phyloP scores from a whole-genome alignment of 2,888 invertebrate genomes.

The Spialia ferax region DNA sequence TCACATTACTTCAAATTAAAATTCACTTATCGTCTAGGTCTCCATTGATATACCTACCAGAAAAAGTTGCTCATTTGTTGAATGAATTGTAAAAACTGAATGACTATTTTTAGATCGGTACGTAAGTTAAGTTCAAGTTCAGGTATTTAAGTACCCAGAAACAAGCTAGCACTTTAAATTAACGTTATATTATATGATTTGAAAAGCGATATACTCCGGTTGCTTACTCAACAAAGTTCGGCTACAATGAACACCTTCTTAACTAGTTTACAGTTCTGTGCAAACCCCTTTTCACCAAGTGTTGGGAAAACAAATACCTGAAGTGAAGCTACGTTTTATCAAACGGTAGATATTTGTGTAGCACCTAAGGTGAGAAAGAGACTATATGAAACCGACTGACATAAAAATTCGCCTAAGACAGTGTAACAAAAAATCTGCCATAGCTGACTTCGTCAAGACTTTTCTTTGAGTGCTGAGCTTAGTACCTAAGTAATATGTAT shows the following conservation, averaged over 20 bases:
- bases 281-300: background rate
- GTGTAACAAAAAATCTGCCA: background rate
- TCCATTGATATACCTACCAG: no score
- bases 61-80: no score
- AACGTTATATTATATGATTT: background rate
- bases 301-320: background rate
- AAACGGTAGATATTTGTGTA: background rate
- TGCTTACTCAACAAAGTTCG: background rate
- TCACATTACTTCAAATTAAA: no score
- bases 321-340: background rate
- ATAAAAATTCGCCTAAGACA: background rate
- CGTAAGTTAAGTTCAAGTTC: no score
- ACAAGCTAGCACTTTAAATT: background rate
- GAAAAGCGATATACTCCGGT: background rate
- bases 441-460: no score
- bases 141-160: no score
- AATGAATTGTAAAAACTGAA: no score
- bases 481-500: no score
- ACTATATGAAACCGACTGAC: background rate
- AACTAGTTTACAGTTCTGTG: constrained; percentile 4
- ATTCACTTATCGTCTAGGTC: no score
- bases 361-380: background rate
- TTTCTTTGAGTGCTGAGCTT: no score
- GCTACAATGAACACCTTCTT: background rate
- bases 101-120: no score